Base-by-base conservation (phyloP, 2,888 invertebrate genomes). In the Leptarthrus brevirostris region DNA sequence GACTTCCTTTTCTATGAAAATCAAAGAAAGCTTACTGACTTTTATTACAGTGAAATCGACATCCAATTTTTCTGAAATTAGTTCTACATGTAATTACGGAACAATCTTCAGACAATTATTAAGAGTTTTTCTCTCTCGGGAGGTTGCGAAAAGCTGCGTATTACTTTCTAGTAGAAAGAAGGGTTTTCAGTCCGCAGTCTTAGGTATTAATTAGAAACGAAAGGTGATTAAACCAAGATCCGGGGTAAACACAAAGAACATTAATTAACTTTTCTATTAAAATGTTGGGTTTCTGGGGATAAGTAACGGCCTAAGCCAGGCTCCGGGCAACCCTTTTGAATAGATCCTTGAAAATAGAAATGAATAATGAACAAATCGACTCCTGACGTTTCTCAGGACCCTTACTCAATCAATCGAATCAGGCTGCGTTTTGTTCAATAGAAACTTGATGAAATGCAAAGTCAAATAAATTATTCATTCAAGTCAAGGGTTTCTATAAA, bases 261-360 rank as follows among this genome's bases (percentile, higher is more conserved):
- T 64, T 64, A 64, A 64, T 64, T 64, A 64, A 64, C 64, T 64
- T 64, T 64, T 64, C 47, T 36, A 64, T 64, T 47, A 64, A 61
- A 64, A 24, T 44, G 14, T 64, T 64, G 26, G 36, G 24, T 26
- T 47, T 14, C 22, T 64, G 6, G 40, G 40, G 40, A 12, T 40
- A 6, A 40, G 40, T 40, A 40, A 40, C n/a, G 40, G 40, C 12
- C 40, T 12, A 40, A 40, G n/a, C 40, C 40, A 6, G n/a, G n/a
- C 8, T 40, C 40, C n/a, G 3, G 40, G 40, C 2, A n/a, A 40
- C 40, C 40, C 40, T 40, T 40, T 40, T n/a, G 40, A n/a, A 40
- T n/a, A 40, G 40, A 3, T 40, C 40, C 2, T 12, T 3, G 40
- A 64, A 64, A 44, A 24, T 47, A 20, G n/a, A 47, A 64, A 64